These are phyloP conservation scores for Sarcophaga rosellei DNA, from an alignment of 2,888 invertebrate genomes.

Conservation along the genomic window DNA sequence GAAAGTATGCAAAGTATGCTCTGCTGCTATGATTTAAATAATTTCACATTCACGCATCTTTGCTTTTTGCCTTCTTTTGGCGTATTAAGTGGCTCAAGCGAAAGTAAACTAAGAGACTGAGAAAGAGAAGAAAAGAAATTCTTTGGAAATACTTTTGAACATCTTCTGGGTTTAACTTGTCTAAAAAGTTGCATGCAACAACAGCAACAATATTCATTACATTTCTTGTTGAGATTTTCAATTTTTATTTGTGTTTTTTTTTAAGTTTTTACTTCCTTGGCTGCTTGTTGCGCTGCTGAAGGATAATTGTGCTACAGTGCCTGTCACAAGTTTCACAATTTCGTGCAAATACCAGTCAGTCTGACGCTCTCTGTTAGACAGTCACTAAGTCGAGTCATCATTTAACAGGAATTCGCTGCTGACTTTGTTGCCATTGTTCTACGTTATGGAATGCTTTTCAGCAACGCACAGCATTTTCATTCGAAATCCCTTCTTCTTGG, in stretches of 20 bases:
- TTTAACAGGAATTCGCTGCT: not conserved
- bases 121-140: not conserved
- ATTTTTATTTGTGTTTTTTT: not conserved
- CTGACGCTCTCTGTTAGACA: not conserved
- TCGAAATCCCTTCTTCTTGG: slow-evolving; percentile 23
- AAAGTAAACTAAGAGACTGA: not conserved
- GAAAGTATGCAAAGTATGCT: too few relatives aligned
- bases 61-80: not conserved
- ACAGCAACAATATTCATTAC: too few relatives aligned
- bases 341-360: slow-evolving; percentile 20
- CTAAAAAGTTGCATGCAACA: slow-evolving; percentile 28
- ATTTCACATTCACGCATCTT: too few relatives aligned
- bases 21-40: too few relatives aligned
- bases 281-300: too few relatives aligned
- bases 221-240: not conserved
- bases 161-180: not conserved
- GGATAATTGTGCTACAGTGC: not conserved
- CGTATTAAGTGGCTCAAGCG: not conserved
- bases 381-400: not conserved
- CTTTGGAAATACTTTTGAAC: not conserved
- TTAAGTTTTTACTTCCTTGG: not conserved
- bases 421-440: not conserved
- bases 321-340: slow-evolving; percentile 34
- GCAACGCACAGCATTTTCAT: not conserved
- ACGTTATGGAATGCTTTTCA: not conserved